Evolutionary conservation across 1,140 invertebrate species (phyloP).

Genomic region (Procambarus clarkii): DNA sequence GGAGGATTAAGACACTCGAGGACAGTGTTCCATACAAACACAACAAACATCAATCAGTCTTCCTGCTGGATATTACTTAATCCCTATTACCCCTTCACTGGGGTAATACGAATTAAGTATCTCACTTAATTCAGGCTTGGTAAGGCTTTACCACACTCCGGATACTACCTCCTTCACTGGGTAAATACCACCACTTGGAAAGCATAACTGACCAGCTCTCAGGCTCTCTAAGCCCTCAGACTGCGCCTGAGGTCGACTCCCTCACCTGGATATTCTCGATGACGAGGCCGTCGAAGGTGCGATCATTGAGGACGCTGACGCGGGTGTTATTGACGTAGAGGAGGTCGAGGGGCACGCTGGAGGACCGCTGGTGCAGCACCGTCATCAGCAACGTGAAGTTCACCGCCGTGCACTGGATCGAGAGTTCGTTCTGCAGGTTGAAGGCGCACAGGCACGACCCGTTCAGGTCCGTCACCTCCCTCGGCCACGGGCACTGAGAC

Average conservation of each 20-base stretch:
- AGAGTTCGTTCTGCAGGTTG: slow-evolving; percentile 84
- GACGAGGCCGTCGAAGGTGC: slow-evolving; percentile 84
- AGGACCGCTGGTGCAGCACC: slow-evolving; percentile 81
- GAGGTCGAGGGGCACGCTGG: slow-evolving; percentile 83
- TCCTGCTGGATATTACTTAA: no score
- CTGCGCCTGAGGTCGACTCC: neutral
- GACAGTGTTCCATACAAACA: no score
- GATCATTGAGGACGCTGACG: slow-evolving; percentile 80
- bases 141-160: no score
- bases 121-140: no score
- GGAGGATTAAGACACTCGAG: no score
- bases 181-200: no score
- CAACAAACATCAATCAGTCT: no score
- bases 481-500: slow-evolving; percentile 90
- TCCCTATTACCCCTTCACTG: no score
- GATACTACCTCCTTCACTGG: no score
- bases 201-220: no score
- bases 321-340: slow-evolving; percentile 93
- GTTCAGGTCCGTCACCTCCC: slow-evolving; percentile 82
- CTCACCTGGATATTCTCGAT: slow-evolving; percentile 78
- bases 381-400: slow-evolving; percentile 85
- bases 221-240: no score
- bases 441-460: slow-evolving; percentile 92
- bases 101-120: no score
- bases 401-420: slow-evolving; percentile 92